These are phyloP conservation scores for Aphodius sticticus DNA, from an alignment of 2,888 invertebrate species.

Conservation along the genomic window DNA sequence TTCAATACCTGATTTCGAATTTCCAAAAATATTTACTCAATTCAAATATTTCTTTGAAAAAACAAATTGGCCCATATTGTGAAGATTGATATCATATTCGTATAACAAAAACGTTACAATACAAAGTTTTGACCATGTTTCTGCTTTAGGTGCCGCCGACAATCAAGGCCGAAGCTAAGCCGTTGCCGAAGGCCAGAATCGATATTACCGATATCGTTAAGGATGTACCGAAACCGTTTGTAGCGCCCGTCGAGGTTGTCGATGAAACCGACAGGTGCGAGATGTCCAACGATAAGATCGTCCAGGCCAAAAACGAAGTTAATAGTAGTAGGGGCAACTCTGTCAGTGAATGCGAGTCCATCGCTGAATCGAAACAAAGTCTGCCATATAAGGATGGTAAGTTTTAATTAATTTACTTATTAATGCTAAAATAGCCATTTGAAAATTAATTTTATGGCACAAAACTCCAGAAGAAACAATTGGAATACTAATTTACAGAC, in stretches of 20 bases:
- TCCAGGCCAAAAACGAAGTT: conserved; percentile 57
- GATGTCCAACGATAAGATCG: conserved; percentile 54
- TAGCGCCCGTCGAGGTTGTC: conserved; percentile 41
- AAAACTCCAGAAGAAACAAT: background rate
- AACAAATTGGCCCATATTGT: too few relatives aligned
- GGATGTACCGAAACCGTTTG: conserved; percentile 52
- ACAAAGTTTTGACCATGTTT: too few relatives aligned
- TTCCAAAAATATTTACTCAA: too few relatives aligned
- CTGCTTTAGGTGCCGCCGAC: conserved; percentile 41
- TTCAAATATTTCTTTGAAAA: too few relatives aligned
- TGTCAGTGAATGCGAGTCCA: conserved; percentile 45
- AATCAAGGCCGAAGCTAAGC: conserved; percentile 49
- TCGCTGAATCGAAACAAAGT: conserved; percentile 45
- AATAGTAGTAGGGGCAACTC: conserved; percentile 50
- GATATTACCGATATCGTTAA: conserved; percentile 57
- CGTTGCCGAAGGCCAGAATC: conserved; percentile 44
- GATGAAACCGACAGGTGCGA: conserved; percentile 56
- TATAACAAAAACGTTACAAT: too few relatives aligned
- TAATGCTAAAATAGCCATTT: too few relatives aligned
- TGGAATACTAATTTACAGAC: too few relatives aligned
- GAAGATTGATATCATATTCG: too few relatives aligned
- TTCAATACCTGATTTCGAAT: too few relatives aligned
- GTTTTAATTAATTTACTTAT: too few relatives aligned
- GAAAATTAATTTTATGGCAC: background rate
- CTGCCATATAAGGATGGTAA: conserved; percentile 57